Evolutionary conservation across 2,113 vertebrate genomes (phyloP).

Genomic region (Erythrocercus mccallii): DNA sequence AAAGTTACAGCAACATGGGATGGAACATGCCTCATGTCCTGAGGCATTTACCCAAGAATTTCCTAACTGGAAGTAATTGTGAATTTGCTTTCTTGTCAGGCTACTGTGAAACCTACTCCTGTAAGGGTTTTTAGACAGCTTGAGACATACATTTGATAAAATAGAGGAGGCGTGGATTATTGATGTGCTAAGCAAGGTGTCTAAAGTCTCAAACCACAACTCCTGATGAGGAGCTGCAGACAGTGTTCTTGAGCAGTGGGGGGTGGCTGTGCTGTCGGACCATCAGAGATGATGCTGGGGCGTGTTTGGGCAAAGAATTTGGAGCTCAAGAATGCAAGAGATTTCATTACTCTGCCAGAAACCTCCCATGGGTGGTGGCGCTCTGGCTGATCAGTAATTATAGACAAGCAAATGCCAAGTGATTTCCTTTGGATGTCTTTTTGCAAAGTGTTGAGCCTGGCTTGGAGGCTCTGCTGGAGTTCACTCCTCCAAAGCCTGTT

Average conservation of each 20-base stretch:
- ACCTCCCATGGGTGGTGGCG: neutral
- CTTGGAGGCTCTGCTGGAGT: neutral
- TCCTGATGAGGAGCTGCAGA: neutral
- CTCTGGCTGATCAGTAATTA: constrained; percentile 25
- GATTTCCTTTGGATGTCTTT: neutral
- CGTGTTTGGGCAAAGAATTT: constrained; percentile 24
- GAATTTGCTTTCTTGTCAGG: constrained; percentile 21
- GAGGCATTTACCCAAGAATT: neutral
- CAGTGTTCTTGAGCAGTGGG: neutral
- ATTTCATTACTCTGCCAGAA: constrained; percentile 38
- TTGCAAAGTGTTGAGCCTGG: neutral
- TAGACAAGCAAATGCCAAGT: constrained; percentile 8
- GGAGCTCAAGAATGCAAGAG: neutral
- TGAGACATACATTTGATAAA: neutral
- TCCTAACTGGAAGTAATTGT: constrained; percentile 37
- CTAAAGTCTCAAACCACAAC: neutral
- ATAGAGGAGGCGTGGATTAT: constrained; percentile 13
- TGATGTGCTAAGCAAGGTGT: neutral
- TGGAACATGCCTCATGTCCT: neutral
- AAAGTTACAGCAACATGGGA: neutral
- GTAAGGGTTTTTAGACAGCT: neutral
- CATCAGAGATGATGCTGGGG: neutral
- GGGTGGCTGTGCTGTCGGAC: neutral
- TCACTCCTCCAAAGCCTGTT: neutral
- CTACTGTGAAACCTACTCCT: constrained; percentile 16